Conservation (phyloP, 2,888 invertebrate species). For the Gymnosoma rotundatum region DNA sequence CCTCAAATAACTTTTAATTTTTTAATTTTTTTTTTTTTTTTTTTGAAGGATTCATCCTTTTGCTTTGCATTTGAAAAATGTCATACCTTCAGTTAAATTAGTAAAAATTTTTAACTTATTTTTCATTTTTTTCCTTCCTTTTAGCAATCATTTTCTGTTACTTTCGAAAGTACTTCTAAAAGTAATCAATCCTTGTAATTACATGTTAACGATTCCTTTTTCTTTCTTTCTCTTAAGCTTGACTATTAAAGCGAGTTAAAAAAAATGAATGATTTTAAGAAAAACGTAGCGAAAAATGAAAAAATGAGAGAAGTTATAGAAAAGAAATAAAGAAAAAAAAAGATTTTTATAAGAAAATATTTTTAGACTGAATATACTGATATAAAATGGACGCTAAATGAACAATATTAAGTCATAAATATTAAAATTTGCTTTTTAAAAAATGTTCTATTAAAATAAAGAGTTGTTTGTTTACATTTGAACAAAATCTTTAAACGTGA, state of each 20-base stretch:
- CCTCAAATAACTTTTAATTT: slow-evolving; percentile 34
- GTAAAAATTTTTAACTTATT: slow-evolving; percentile 41
- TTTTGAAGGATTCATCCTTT: slow-evolving; percentile 38
- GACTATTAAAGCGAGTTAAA: slow-evolving; percentile 61
- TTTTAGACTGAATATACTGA: too few species aligned
- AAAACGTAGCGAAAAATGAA: slow-evolving; percentile 79
- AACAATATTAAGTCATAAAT: neutral
- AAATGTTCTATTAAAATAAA: too few species aligned
- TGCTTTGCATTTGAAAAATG: slow-evolving; percentile 76
- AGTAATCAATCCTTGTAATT: slow-evolving; percentile 82
- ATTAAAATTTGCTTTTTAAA: too few species aligned
- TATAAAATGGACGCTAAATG: too few species aligned
- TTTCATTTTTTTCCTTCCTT: slow-evolving; percentile 27
- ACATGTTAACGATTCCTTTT: slow-evolving; percentile 74
- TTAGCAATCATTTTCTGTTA: slow-evolving; percentile 63
- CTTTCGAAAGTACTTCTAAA: slow-evolving; percentile 78
- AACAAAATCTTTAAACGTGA: too few species aligned
- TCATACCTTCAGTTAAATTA: slow-evolving; percentile 77
- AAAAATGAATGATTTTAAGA: slow-evolving; percentile 75
- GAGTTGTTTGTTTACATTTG: too few species aligned
- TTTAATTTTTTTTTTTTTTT: slow-evolving; percentile 3
- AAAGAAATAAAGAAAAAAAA: slow-evolving; percentile 34
- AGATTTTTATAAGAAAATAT: too few species aligned
- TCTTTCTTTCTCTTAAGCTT: slow-evolving; percentile 4
- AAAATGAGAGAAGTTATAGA: slow-evolving; percentile 39